These are phyloP conservation scores for Aphelinus atriplicis DNA, from an alignment of 1,140 invertebrate species.

Conservation along the genomic window DNA sequence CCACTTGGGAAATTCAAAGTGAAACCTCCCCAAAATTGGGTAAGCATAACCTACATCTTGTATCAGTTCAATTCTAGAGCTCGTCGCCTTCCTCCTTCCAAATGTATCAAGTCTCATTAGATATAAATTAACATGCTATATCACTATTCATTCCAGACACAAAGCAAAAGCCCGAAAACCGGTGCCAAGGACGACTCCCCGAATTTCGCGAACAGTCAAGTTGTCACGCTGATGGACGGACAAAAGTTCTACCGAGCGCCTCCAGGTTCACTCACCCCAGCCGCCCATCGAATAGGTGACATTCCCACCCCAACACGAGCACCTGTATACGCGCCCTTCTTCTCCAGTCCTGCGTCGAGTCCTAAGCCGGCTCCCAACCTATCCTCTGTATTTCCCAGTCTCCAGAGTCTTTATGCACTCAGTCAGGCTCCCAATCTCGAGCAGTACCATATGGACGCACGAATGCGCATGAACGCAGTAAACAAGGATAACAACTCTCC, in stretches of 20 bases:
- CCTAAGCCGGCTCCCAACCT: slow-evolving; percentile 37
- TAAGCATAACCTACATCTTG: not conserved
- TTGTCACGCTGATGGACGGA: slow-evolving; percentile 53
- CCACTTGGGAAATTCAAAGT: slow-evolving; percentile 48
- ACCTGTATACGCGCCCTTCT: slow-evolving; percentile 55
- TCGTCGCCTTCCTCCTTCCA: no score
- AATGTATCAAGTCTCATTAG: no score
- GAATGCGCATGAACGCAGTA: slow-evolving; percentile 35
- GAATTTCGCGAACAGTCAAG: slow-evolving; percentile 46
- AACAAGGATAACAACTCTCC: slow-evolving; percentile 7
- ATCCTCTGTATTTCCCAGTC: slow-evolving; percentile 52
- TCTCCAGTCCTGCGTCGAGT: slow-evolving; percentile 39
- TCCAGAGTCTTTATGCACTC: slow-evolving; percentile 53
- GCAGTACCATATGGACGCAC: slow-evolving; percentile 50
- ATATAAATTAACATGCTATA: no score
- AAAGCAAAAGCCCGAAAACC: slow-evolving; percentile 12
- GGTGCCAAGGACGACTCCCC: slow-evolving; percentile 38
- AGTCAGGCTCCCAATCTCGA: slow-evolving; percentile 52
- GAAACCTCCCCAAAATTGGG: slow-evolving; percentile 36
- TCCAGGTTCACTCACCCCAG: slow-evolving; percentile 57
- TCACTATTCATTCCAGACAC: slow-evolving; percentile 1
- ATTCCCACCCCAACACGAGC: slow-evolving; percentile 41
- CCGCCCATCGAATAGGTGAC: slow-evolving; percentile 52
- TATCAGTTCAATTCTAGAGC: no score
- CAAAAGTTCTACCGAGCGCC: slow-evolving; percentile 57